These are phyloP conservation scores for Brachionus calyciflorus DNA, from an alignment of 1,140 invertebrate species.

Conservation along the genomic window DNA sequence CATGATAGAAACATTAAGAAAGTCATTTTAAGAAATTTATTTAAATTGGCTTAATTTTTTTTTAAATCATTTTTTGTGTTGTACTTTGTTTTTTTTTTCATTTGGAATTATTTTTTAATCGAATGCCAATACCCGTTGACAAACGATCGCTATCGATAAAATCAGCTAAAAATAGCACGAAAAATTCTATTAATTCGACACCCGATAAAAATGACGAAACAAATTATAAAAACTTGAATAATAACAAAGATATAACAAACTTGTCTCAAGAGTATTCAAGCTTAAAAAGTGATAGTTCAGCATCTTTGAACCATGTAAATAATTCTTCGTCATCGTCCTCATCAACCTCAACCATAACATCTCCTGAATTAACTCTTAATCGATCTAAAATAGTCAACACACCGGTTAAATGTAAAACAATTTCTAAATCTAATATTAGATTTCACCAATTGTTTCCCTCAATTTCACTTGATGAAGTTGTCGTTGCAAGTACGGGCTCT, in stretches of 20 bases:
- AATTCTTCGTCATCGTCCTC: conserved; percentile 10
- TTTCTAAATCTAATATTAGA: conserved; percentile 20
- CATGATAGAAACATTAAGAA: too few species aligned
- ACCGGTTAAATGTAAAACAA: background rate
- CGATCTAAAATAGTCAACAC: background rate
- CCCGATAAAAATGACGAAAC: background rate
- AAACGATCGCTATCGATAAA: too few species aligned
- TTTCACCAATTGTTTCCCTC: conserved; percentile 46
- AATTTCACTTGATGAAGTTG: conserved; percentile 21
- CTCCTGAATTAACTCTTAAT: background rate
- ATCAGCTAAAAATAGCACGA: background rate
- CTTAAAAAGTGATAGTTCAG: conserved; percentile 16
- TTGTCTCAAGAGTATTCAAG: background rate
- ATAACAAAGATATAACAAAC: background rate
- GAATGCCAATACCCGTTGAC: background rate
- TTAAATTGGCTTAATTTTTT: too few species aligned
- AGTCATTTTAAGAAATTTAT: too few species aligned
- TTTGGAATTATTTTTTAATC: background rate
- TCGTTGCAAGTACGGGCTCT: conserved; percentile 6
- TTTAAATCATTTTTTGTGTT: background rate
- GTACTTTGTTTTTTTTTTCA: too few species aligned
- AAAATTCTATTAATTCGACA: background rate
- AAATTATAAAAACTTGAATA: background rate
- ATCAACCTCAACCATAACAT: background rate
- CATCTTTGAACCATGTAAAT: conserved; percentile 22